phyloP scores from a whole-genome alignment of 2,888 invertebrate species.

The Harpalus rufipes region DNA sequence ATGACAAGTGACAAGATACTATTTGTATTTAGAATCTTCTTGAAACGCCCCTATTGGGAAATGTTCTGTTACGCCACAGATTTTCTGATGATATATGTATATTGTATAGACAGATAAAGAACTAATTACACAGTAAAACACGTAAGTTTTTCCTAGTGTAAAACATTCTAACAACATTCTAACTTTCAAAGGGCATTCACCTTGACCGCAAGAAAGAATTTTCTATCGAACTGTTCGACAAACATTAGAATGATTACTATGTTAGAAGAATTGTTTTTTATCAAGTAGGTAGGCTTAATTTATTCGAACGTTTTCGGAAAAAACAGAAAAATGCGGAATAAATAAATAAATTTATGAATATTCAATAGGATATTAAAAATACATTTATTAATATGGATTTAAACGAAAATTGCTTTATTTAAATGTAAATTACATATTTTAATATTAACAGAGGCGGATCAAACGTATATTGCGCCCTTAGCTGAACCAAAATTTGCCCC shows the following conservation, averaged over 20 bases:
- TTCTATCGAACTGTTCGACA: neutral
- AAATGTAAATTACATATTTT: neutral
- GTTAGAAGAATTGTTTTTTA: neutral
- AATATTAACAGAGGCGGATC: too few species aligned
- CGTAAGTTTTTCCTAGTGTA: neutral
- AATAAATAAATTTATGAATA: neutral
- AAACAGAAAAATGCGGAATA: neutral
- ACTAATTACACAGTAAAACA: slow-evolving; percentile 6
- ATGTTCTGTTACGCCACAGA: neutral
- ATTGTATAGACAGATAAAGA: neutral
- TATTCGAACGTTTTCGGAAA: neutral
- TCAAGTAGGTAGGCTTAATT: neutral
- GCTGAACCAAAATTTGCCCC: too few species aligned
- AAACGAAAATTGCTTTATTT: neutral
- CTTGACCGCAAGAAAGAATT: neutral
- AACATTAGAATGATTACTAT: neutral
- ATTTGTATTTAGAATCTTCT: neutral
- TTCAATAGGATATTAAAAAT: neutral
- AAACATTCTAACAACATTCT: neutral
- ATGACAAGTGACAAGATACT: neutral
- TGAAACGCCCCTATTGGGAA: neutral
- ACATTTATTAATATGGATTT: neutral
- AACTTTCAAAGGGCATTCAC: neutral
- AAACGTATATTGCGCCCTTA: too few species aligned
- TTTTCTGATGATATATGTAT: slow-evolving; percentile 1